Percentiles rank a stretch among this genome's conserved stretches.
These are phyloP conservation scores for Sylvietta virens DNA, from an alignment of 2,113 vertebrate species.

Conservation along the genomic window DNA sequence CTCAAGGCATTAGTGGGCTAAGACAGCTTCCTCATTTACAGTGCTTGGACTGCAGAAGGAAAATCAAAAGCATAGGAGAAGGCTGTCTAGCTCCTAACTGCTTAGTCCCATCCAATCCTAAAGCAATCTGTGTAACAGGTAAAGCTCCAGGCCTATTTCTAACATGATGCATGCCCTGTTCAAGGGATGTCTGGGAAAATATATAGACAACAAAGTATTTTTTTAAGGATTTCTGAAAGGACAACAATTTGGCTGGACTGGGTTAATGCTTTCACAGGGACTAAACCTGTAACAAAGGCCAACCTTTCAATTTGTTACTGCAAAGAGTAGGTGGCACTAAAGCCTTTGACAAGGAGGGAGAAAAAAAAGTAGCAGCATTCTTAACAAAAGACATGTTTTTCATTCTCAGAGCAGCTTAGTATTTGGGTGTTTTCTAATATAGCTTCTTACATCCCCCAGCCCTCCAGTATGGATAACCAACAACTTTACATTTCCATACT, in stretches of 20 bases:
- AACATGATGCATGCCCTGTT: fast-evolving
- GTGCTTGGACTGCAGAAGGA: background rate
- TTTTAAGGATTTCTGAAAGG: background rate
- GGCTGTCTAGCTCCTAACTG: background rate
- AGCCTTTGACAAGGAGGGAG: background rate
- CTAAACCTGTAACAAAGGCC: background rate
- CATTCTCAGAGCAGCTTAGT: background rate
- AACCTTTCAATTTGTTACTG: background rate
- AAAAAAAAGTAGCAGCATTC: background rate
- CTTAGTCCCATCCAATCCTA: background rate
- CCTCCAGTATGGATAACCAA: background rate
- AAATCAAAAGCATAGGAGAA: background rate
- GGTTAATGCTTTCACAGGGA: background rate
- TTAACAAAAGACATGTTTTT: background rate
- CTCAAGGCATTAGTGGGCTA: background rate
- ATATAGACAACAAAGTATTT: background rate
- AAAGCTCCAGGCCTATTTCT: background rate
- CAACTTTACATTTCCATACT: background rate
- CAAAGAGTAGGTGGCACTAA: background rate
- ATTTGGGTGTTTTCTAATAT: background rate
- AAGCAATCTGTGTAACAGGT: background rate
- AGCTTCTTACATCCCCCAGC: background rate
- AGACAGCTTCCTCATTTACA: background rate
- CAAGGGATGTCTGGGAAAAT: background rate
- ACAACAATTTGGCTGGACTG: background rate